Conservation (phyloP, 2,113 vertebrate genomes). For the Tyto alba region DNA sequence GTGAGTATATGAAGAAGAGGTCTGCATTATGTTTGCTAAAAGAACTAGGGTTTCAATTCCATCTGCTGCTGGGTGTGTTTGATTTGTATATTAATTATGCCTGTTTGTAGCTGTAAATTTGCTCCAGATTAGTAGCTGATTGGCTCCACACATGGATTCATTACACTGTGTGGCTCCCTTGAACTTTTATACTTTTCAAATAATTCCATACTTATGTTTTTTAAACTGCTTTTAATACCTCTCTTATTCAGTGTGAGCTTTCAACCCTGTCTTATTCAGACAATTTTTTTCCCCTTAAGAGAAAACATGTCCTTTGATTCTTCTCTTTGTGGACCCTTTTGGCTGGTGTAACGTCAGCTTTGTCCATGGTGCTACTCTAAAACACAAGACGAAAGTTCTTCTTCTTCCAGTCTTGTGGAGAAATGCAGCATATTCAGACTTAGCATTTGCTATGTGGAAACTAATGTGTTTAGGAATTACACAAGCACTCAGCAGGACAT, state of each 20-base stretch:
- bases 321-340: not conserved
- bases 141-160: not conserved
- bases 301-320: not conserved
- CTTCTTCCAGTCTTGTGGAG: not conserved
- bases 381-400: not conserved
- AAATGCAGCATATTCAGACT: not conserved
- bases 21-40: slow-evolving; percentile 33
- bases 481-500: not conserved
- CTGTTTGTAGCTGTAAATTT: slow-evolving; percentile 60
- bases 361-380: slow-evolving; percentile 20
- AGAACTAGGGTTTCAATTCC: slow-evolving; percentile 40
- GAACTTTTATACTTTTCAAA: slow-evolving; percentile 1
- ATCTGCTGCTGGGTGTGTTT: slow-evolving; percentile 37
- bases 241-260: not conserved
- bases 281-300: not conserved
- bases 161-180: not conserved
- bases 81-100: slow-evolving; percentile 60
- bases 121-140: slow-evolving; percentile 47
- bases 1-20: slow-evolving; percentile 15
- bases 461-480: not conserved
- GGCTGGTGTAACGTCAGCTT: not conserved
- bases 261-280: not conserved
- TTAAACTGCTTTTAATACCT: not conserved
- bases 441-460: not conserved
- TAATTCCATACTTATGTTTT: not conserved